Evolutionary conservation across 2,113 vertebrate species (phyloP).

Genomic region (Felis chaus): DNA sequence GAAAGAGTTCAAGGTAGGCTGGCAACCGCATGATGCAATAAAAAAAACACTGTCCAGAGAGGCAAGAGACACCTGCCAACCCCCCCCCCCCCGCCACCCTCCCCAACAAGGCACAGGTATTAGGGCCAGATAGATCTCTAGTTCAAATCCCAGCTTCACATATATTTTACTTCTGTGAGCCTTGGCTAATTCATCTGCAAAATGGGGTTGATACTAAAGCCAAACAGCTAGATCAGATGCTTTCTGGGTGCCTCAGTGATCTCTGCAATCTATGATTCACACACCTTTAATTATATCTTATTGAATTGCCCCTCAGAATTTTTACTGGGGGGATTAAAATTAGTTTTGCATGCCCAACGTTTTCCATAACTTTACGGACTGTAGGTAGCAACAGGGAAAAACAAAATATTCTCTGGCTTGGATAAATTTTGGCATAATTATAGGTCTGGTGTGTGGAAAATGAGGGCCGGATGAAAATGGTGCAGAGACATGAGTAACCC

Average conservation of each 20-base stretch:
- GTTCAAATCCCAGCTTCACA: background rate
- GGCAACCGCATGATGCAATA: background rate
- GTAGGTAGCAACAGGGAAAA: constrained; percentile 69
- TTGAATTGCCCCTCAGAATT: background rate
- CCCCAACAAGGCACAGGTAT: background rate
- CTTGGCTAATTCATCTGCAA: background rate
- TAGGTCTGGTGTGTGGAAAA: constrained; percentile 72
- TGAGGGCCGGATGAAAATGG: constrained; percentile 46
- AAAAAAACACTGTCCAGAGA: background rate
- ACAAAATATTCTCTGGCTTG: constrained; percentile 61
- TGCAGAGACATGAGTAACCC: constrained; percentile 56
- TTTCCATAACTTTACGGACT: constrained; percentile 47
- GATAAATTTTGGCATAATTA: constrained; percentile 67
- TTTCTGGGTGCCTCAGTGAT: background rate
- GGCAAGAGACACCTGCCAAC: background rate
- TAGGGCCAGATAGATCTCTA: background rate
- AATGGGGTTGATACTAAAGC: background rate
- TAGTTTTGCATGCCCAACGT: constrained; percentile 21
- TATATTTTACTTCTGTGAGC: background rate
- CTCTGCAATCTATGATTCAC: background rate
- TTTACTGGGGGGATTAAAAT: constrained; percentile 38
- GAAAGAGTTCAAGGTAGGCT: constrained; percentile 44
- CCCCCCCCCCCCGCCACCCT: too few species aligned
- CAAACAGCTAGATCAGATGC: background rate
- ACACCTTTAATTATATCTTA: background rate